These are phyloP conservation scores for Eonycteris spelaea DNA, from an alignment of 2,113 vertebrate genomes.

Conservation along the genomic window DNA sequence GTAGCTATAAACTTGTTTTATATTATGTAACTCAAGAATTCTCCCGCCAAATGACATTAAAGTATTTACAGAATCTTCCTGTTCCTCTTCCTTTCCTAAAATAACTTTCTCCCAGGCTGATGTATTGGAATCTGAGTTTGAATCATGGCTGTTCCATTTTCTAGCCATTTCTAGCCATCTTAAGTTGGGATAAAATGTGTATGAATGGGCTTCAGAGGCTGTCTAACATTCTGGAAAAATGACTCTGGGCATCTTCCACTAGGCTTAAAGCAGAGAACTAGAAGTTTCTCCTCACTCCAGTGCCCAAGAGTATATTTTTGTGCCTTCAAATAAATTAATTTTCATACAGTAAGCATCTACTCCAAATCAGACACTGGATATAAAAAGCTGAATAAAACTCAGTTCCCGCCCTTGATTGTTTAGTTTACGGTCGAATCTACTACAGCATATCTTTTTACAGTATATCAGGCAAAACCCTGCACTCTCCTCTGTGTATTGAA, in stretches of 20 bases:
- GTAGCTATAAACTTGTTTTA: slow-evolving; percentile 7
- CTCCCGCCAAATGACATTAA: neutral
- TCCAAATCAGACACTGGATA: neutral
- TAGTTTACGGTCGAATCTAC: neutral
- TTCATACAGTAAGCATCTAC: neutral
- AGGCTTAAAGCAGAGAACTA: neutral
- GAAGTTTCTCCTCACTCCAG: neutral
- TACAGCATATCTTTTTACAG: neutral
- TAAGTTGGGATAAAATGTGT: neutral
- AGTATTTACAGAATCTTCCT: neutral
- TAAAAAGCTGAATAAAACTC: neutral
- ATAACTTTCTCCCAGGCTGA: neutral
- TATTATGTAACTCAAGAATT: neutral
- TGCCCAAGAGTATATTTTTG: neutral
- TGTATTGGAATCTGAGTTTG: neutral
- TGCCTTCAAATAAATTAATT: neutral
- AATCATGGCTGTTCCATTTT: neutral
- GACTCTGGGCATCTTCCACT: neutral
- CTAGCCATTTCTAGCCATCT: neutral
- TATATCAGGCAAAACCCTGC: neutral
- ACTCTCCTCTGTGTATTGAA: neutral
- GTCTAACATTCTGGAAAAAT: neutral
- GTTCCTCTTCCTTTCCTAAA: neutral
- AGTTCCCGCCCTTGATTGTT: neutral
- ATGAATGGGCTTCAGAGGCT: neutral